Conservation (phyloP, 1,140 invertebrate species). For the Probaryconus sp. region DNA sequence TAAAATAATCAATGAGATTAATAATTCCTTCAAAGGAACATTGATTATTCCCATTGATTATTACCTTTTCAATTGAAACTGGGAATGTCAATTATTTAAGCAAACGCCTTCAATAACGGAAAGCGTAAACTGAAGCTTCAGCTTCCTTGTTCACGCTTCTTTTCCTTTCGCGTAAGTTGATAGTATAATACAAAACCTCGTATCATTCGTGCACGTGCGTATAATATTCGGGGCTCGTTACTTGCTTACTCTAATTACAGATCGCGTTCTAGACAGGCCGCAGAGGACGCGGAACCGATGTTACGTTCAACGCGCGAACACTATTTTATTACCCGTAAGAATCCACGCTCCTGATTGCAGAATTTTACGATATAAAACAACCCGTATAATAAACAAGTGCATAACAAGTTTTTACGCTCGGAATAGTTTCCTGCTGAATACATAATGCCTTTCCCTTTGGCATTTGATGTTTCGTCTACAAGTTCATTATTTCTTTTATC, state of each 20-base stretch:
- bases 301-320: conserved; percentile 10
- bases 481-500: conserved; percentile 15
- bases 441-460: not conserved
- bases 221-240: conserved; percentile 62
- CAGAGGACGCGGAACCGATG: conserved; percentile 51
- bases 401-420: conserved; percentile 3
- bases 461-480: not conserved
- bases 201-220: conserved; percentile 58
- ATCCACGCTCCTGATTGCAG: conserved; percentile 12
- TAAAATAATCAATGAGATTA: too few relatives aligned
- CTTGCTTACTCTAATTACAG: conserved; percentile 60
- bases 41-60: too few relatives aligned
- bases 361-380: conserved; percentile 26
- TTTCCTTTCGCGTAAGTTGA: conserved; percentile 50
- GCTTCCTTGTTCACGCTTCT: conserved; percentile 53
- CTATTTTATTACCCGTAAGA: conserved; percentile 44
- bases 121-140: conserved; percentile 48
- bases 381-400: conserved; percentile 1
- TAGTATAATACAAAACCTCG: conserved; percentile 54
- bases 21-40: too few relatives aligned
- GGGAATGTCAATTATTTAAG: conserved; percentile 25
- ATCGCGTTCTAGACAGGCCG: conserved; percentile 33
- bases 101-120: conserved; percentile 35
- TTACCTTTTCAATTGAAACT: too few relatives aligned
- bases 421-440: not conserved